These are phyloP conservation scores for Ornithoptera alexandrae DNA, from an alignment of 2,888 invertebrate genomes.

Conservation along the genomic window DNA sequence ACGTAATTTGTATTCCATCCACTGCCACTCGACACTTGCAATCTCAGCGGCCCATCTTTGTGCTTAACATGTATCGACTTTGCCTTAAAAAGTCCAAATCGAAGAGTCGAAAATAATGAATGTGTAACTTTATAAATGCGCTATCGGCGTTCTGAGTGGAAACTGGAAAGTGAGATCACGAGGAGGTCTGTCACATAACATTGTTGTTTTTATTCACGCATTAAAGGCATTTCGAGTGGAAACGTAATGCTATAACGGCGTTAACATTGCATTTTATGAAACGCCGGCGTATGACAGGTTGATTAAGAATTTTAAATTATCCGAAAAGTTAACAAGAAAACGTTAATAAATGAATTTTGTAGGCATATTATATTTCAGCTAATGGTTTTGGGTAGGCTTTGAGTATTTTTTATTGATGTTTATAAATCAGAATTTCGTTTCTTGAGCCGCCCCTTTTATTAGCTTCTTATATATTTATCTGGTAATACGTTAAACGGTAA, in stretches of 20 bases:
- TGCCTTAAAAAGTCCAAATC: conserved; percentile 59
- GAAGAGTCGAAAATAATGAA: conserved; percentile 59
- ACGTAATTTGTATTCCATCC: conserved; percentile 55
- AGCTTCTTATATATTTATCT: conserved; percentile 1
- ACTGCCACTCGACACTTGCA: conserved; percentile 52
- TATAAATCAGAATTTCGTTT: conserved; percentile 11
- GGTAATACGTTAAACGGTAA: neutral
- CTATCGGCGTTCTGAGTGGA: conserved; percentile 53
- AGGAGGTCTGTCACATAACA: conserved; percentile 63
- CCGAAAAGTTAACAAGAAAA: conserved; percentile 40
- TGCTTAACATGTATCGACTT: conserved; percentile 55
- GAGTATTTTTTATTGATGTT: conserved; percentile 32
- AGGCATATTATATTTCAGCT: conserved; percentile 34
- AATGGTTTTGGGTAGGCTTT: conserved; percentile 32
- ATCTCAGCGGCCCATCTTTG: conserved; percentile 68
- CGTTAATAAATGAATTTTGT: conserved; percentile 34
- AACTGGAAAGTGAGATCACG: conserved; percentile 54
- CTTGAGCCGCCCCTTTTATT: conserved; percentile 8
- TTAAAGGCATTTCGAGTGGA: conserved; percentile 57
- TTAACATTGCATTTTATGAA: conserved; percentile 69
- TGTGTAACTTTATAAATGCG: conserved; percentile 61
- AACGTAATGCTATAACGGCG: conserved; percentile 69
- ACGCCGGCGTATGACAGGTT: conserved; percentile 51
- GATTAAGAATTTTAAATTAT: conserved; percentile 64
- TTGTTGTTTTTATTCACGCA: conserved; percentile 60